These are phyloP conservation scores for Sturnira hondurensis DNA, from an alignment of 2,113 vertebrate genomes.

Conservation along the genomic window DNA sequence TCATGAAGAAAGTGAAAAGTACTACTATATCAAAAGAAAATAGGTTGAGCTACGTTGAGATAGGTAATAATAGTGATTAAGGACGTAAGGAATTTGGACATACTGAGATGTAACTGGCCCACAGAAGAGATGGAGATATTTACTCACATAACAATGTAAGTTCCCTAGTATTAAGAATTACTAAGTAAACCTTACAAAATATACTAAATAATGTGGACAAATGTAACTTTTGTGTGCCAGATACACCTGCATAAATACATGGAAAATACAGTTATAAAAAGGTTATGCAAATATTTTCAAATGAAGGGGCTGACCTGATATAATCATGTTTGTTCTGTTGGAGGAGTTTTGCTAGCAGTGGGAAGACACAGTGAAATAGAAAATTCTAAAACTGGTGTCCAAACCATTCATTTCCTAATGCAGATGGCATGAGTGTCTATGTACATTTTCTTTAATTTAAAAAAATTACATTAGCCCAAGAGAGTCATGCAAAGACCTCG, in stretches of 20 bases:
- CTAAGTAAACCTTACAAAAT: background rate
- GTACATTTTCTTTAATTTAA: background rate
- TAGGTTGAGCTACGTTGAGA: rapidly evolving
- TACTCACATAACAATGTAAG: background rate
- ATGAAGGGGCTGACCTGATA: background rate
- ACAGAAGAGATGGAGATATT: background rate
- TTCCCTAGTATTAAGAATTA: background rate
- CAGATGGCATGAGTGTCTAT: background rate
- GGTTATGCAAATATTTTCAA: background rate
- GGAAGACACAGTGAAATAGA: background rate
- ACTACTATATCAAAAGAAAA: rapidly evolving
- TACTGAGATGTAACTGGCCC: background rate
- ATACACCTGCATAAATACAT: background rate
- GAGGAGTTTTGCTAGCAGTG: background rate
- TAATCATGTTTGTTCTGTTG: background rate
- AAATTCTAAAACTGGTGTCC: background rate
- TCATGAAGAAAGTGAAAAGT: background rate
- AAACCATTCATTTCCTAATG: background rate
- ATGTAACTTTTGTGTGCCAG: background rate
- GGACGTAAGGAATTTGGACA: background rate
- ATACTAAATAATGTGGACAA: background rate
- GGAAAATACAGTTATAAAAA: background rate
- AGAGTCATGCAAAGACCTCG: background rate
- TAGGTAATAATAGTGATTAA: background rate
- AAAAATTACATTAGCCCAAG: background rate